phyloP scores from a whole-genome alignment of 2,113 vertebrate species.

The Nyctibius bracteatus region DNA sequence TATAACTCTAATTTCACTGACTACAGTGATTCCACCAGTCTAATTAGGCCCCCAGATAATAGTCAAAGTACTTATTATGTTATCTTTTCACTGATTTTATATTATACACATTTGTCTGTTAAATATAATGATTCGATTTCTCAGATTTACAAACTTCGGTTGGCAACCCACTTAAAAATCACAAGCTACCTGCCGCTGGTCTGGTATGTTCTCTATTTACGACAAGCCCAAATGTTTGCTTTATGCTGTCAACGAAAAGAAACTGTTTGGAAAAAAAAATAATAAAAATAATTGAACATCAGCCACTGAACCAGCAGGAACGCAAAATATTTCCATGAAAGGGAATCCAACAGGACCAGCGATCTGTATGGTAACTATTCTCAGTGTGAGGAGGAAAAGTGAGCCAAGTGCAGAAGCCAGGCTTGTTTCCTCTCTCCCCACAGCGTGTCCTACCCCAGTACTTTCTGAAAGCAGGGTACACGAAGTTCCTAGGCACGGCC shows the following conservation, averaged over 20 bases:
- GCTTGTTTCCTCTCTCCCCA: conserved; percentile 30
- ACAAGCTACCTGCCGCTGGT: conserved; percentile 21
- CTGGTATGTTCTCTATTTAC: conserved; percentile 42
- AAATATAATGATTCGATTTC: conserved; percentile 25
- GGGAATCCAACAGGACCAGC: neutral
- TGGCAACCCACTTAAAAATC: conserved; percentile 25
- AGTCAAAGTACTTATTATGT: conserved; percentile 58
- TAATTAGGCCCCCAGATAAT: conserved; percentile 64
- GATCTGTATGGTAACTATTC: conserved; percentile 44
- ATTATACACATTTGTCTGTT: conserved; percentile 56
- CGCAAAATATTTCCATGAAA: conserved; percentile 52
- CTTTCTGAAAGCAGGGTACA: conserved; percentile 49
- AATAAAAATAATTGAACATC: conserved; percentile 38
- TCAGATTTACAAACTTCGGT: conserved; percentile 21
- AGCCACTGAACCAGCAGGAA: conserved; percentile 33
- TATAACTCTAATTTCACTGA: conserved; percentile 46
- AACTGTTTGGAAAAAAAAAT: neutral
- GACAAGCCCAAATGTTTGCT: conserved; percentile 38
- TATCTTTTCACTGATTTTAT: conserved; percentile 61
- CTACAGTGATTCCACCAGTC: conserved; percentile 25
- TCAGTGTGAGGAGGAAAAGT: conserved; percentile 34
- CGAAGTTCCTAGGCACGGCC: neutral
- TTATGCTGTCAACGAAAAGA: conserved; percentile 6
- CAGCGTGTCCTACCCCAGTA: neutral
- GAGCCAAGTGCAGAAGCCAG: conserved; percentile 52